Conservation (phyloP, 2,797 vertebrate genomes). For the Macropodus opercularis region DNA sequence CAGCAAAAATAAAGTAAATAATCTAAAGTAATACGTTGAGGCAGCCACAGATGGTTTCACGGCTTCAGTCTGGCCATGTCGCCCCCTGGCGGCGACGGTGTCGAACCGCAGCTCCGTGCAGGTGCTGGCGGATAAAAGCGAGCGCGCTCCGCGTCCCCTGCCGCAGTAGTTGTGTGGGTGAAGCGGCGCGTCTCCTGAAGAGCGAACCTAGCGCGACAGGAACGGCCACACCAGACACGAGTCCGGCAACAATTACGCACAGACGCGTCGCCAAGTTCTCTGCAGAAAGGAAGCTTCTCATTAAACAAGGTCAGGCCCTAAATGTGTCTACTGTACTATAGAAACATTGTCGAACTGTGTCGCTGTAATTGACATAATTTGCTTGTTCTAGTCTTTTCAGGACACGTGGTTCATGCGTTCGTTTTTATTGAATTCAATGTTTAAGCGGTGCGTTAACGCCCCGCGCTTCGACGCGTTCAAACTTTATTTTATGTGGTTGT, state of each 20-base stretch:
- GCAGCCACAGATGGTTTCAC: no score
- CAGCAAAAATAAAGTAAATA: no score
- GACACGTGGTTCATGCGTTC: no score
- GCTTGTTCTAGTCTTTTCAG: no score
- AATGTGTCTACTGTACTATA: no score
- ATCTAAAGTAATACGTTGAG: no score
- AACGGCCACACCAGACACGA: neutral
- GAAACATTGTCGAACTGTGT: no score
- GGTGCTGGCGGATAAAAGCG: constrained; percentile 34
- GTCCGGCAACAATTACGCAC: neutral
- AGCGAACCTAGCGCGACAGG: no score
- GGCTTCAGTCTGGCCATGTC: neutral
- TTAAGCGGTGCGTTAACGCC: no score
- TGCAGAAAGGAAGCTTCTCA: neutral
- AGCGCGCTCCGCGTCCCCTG: constrained; percentile 35
- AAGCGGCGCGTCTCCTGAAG: constrained; percentile 12
- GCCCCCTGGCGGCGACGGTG: constrained; percentile 9
- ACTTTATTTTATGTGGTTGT: constrained; percentile 4
- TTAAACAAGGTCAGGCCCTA: constrained; percentile 35
- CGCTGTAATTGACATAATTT: no score
- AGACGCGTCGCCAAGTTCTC: constrained; percentile 14
- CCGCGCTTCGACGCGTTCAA: no score
- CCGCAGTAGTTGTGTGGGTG: constrained; percentile 40
- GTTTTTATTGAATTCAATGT: no score
- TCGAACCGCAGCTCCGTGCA: neutral